These are phyloP conservation scores for Apocheima hispidaria DNA, from an alignment of 2,888 invertebrate species.

Conservation along the genomic window DNA sequence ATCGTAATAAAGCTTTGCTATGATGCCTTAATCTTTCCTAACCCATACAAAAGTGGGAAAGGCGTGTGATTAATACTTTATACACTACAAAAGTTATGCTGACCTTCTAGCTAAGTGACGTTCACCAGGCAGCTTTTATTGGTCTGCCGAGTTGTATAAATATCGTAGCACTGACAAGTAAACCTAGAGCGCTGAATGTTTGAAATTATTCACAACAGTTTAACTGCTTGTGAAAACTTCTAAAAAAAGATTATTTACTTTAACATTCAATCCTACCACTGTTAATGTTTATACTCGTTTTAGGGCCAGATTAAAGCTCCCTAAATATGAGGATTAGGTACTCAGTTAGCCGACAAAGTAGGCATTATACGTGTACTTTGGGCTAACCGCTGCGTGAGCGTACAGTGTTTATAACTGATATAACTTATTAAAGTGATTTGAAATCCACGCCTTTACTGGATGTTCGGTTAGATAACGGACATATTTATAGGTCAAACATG, in stretches of 20 bases:
- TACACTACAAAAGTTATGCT: not conserved
- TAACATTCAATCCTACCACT: not conserved
- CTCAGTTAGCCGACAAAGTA: not conserved
- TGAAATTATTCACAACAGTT: slow-evolving; percentile 9
- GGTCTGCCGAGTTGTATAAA: slow-evolving; percentile 10
- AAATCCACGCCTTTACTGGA: too few relatives aligned
- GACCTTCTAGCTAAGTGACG: not conserved
- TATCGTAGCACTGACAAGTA: slow-evolving; percentile 2
- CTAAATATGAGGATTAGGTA: slow-evolving; percentile 4
- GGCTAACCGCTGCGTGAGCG: too few relatives aligned
- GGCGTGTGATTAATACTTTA: too few relatives aligned
- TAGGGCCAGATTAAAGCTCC: not conserved
- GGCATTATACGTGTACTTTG: too few relatives aligned
- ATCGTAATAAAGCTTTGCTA: too few relatives aligned
- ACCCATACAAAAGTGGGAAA: not conserved
- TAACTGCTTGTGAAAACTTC: slow-evolving; percentile 42
- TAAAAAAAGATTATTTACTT: slow-evolving; percentile 24
- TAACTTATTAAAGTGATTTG: too few relatives aligned
- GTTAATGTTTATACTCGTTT: not conserved
- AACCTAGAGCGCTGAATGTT: slow-evolving; percentile 5
- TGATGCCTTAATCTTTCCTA: too few relatives aligned
- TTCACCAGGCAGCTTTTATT: slow-evolving; percentile 12
- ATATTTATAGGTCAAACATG: too few relatives aligned
- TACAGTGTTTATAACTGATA: too few relatives aligned
- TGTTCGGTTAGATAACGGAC: too few relatives aligned